Evolutionary conservation across 2,113 vertebrate species (phyloP), one percentile per base, ranked within the genome.

Genomic region (Scopus umbretta): DNA sequence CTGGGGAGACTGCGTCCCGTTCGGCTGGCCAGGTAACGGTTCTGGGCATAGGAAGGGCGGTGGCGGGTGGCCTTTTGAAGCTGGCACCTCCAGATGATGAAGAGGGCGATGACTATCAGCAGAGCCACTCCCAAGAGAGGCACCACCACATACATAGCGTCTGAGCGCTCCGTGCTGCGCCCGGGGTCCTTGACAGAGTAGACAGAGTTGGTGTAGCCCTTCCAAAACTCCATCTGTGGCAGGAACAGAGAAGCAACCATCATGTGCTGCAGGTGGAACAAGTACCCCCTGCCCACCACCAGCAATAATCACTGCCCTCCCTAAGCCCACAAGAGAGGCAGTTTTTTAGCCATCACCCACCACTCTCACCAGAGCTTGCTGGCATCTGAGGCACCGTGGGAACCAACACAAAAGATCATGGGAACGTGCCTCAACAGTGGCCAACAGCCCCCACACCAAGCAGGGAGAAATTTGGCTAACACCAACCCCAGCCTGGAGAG

Each of bases 71-170:
- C 98, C 79, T 99, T 99, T 80, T 99, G 99, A 53, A 99, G 98
- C 96, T 99, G 99, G 96, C 99, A 99, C 93, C 99, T 98, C 99
- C 99, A 99, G 87, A 99, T 98, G 93, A 99, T 98, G 98, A 99
- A 99, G 91, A 99, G 98, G 61, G 98, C 98, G 1, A 99, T 99
- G 98, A 99, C 98, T 72, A 99, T 98, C 76, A 99, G 98, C 50
- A 99, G 97, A 10, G 98, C 99, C 65, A 99, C 98, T 12, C 98
- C 99, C 94, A 99, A 97, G 61, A 99, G 98, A 7, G 99, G 99
- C 53, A 99, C 98, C 22, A 98, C 98, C 98, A 99, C 98, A 7
- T 99, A 99, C 95, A 99, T 98, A 21, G 98, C 98, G 5, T 99
- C 98, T 4, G 98, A 98, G 16, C 94, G 98, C 89, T 98, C 98